Evolutionary conservation across 1,140 invertebrate genomes (phyloP).

Genomic region (Brachionus angularis): DNA sequence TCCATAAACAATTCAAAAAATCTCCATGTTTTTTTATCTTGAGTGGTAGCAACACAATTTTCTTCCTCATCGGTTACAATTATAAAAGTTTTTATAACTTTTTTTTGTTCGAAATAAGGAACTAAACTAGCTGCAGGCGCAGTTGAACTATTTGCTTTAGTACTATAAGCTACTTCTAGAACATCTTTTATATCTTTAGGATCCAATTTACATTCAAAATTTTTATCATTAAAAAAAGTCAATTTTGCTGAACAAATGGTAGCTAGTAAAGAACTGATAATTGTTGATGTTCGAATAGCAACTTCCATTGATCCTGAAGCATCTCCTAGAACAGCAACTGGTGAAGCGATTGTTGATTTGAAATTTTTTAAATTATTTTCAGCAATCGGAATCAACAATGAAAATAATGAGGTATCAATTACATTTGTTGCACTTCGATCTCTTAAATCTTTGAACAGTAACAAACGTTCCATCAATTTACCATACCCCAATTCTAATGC

Average conservation of each 20-base stretch:
- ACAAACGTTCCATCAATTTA: conserved; percentile 53
- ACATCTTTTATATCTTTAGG: conserved; percentile 52
- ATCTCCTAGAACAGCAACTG: conserved; percentile 55
- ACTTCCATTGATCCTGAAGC: conserved; percentile 54
- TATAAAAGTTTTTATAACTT: conserved; percentile 53
- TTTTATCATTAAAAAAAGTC: conserved; percentile 52
- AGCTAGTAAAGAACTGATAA: conserved; percentile 53
- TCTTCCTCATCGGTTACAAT: conserved; percentile 57
- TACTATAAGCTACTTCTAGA: conserved; percentile 50
- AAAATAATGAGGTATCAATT: conserved; percentile 47
- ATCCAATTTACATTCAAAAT: conserved; percentile 47
- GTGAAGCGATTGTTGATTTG: conserved; percentile 50
- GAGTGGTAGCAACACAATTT: conserved; percentile 47
- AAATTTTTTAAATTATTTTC: conserved; percentile 50
- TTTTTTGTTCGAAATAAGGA: conserved; percentile 52
- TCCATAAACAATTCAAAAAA: conserved; percentile 51
- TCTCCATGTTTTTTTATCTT: conserved; percentile 43
- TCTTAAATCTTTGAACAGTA: conserved; percentile 48
- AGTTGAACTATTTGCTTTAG: conserved; percentile 50
- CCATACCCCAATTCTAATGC: conserved; percentile 48
- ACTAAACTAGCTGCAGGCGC: conserved; percentile 52
- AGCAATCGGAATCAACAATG: conserved; percentile 47
- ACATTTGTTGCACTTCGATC: conserved; percentile 38
- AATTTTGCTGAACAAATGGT: conserved; percentile 52
- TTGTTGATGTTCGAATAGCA: conserved; percentile 53